A percentile compares a stretch with the other conserved stretches of the same genome.
Conservation (phyloP, 1,140 invertebrate species). For the Pygmarrhopalites habei region DNA sequence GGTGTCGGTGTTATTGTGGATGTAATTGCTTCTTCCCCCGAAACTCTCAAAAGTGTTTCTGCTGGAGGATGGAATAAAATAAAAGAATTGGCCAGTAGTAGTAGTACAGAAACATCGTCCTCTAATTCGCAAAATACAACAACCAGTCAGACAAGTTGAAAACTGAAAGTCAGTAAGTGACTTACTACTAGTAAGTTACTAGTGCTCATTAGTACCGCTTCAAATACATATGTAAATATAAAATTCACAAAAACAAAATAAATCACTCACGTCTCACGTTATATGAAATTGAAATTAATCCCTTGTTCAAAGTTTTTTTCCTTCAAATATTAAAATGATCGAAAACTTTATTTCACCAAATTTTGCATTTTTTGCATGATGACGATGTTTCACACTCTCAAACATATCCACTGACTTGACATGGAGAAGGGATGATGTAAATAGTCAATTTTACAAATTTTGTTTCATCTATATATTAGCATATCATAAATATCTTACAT, state of each 20-base stretch:
- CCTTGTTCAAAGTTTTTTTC: background rate
- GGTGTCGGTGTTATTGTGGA: slow-evolving; percentile 1
- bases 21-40: slow-evolving; percentile 21
- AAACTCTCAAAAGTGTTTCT: slow-evolving; percentile 8
- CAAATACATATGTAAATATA: too few species aligned
- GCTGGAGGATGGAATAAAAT: slow-evolving; percentile 21
- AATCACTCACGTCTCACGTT: too few species aligned
- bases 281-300: background rate
- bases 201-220: too few species aligned
- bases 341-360: slow-evolving; percentile 20
- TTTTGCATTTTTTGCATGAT: slow-evolving; percentile 13
- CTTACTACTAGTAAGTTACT: too few species aligned
- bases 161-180: too few species aligned
- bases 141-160: too few species aligned
- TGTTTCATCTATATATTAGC: too few species aligned
- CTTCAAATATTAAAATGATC: slow-evolving; percentile 17
- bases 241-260: too few species aligned
- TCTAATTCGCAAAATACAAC: background rate
- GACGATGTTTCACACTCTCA: slow-evolving; percentile 1
- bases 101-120: background rate
- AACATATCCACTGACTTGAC: slow-evolving; percentile 11
- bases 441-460: too few species aligned
- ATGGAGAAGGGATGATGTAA: slow-evolving; percentile 8
- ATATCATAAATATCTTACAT: too few species aligned
- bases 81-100: background rate